Base-by-base conservation (phyloP, 2,888 invertebrate species). In the Hypomecis punctinalis region DNA sequence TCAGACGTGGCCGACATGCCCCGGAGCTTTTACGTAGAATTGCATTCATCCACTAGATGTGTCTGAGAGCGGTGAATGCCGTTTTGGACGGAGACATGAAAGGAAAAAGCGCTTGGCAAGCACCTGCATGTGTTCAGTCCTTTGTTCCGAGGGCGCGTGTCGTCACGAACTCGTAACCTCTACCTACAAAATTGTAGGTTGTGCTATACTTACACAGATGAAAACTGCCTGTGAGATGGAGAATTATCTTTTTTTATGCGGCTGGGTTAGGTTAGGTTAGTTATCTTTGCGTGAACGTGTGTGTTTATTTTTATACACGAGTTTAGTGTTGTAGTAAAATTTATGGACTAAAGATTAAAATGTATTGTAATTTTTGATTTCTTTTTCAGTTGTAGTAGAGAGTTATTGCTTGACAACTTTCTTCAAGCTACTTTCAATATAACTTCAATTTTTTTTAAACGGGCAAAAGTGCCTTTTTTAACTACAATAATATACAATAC, bases 131-230 rank as follows among this genome's bases (percentile, higher is more conserved):
- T 81, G 82, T 86, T 82, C 86, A 83, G 76, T 72, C 81, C 78
- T 87, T 90, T 90, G 87, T 90, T 85, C 80, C 69, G 75, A 76
- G 77, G 75, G 79, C 78, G 76, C 76, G 83, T 76, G 81, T 76
- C 61, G 66, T 66, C 72, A 67, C 71, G 71, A 69, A 68, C 67
- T 72, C 49, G 48, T 40, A 53, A 62, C 48, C 56, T 65, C 52
- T 46, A 63, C 55, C 54, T 58, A 56, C 42, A 46, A 62, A 51
- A 63, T 53, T 59, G 55, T 56, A 54, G 61, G 53, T 43, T 40
- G 39, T 47, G n/a, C 36, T 43, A 37, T 61, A 52, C 59, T 52
- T 53, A 63, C 11, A 49, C 36, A 49, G 52, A 63, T 61, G 63
- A 48, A 49, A 59, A 11, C 46, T 39, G 10, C 49, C 33, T 23